Base-by-base conservation (phyloP, 2,113 vertebrate genomes). In the Gymnorhina tibicen region DNA sequence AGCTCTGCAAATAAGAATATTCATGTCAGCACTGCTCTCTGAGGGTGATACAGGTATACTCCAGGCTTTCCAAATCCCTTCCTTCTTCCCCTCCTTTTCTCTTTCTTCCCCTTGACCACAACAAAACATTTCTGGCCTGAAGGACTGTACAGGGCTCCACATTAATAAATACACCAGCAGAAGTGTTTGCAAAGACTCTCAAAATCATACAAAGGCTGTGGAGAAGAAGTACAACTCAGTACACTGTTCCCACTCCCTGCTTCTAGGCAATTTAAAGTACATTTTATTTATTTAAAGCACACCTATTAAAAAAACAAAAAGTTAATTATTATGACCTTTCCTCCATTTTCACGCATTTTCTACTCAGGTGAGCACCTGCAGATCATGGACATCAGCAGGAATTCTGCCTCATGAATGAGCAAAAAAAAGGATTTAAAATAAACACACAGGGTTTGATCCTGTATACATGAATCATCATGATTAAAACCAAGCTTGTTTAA, bases 181-280 rank as follows among this genome's bases (percentile, higher is more conserved):
- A 66, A 82, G 88, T 93, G 89, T 95, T 96, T 95, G 91, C 94
- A 98, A 94, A 96, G 96, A 73, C 93, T 95, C 87, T 96, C 96
- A 94, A 96, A 95, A 58, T 44, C 87, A 74, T 72, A 94, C 90
- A 96, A 83, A 96, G 73, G 70, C 94, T 84, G 73, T n/a, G 76
- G 81, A 97, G 52, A 58, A 97, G 95, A 97, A 97, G 95, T 32
- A 70, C 79, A 93, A 77, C 74, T 93, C 95, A 93, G 72, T 77
- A 53, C 73, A 41, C 82, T 93, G 78, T 60, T 94, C 87, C 73
- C 92, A 74, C 85, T 94, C 93, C 63, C 83, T 87, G 74, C 88
- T 89, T 89, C 79, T 32, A 83, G 21, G 32, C 12, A 11, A 41
- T 42, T 62, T 35, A n/a, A 76, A 85, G 16, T 72, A 19, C 35